These are phyloP conservation scores for Syngnathus scovelli DNA, from an alignment of 2,113 vertebrate species.

Conservation along the genomic window DNA sequence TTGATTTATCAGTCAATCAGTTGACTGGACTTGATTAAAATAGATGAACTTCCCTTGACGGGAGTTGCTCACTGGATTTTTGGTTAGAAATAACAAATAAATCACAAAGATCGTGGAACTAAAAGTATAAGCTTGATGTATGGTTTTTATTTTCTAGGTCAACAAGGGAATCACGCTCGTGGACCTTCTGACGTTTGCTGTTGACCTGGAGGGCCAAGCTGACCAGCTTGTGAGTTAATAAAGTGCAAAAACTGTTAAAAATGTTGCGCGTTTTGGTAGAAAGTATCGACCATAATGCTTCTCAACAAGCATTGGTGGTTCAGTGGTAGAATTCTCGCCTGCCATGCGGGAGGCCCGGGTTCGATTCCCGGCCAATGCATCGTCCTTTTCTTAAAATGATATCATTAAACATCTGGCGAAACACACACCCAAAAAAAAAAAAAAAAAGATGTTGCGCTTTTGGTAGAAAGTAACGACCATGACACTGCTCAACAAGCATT, in stretches of 20 bases:
- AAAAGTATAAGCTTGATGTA: not conserved
- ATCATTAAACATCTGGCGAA: too few species aligned
- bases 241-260: fast-evolving
- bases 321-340: constrained; percentile 70
- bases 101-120: not conserved
- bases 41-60: not conserved
- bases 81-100: not conserved
- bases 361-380: constrained; percentile 70
- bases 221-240: constrained; percentile 75
- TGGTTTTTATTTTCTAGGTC: constrained; percentile 66
- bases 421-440: too few species aligned
- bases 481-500: constrained; percentile 14
- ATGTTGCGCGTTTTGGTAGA: too few species aligned
- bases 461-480: too few species aligned
- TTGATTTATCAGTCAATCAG: not conserved
- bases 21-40: not conserved
- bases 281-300: too few species aligned
- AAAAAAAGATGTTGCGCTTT: too few species aligned
- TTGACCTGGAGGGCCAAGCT: constrained; percentile 77
- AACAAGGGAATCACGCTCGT: constrained; percentile 77
- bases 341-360: constrained; percentile 68
- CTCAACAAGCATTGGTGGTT: constrained; percentile 31
- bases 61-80: too few species aligned
- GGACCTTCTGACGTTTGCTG: constrained; percentile 79
- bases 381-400: too few species aligned